These are phyloP conservation scores for Leptinotarsa lineolata DNA, from an alignment of 1,140 invertebrate species.

Conservation along the genomic window DNA sequence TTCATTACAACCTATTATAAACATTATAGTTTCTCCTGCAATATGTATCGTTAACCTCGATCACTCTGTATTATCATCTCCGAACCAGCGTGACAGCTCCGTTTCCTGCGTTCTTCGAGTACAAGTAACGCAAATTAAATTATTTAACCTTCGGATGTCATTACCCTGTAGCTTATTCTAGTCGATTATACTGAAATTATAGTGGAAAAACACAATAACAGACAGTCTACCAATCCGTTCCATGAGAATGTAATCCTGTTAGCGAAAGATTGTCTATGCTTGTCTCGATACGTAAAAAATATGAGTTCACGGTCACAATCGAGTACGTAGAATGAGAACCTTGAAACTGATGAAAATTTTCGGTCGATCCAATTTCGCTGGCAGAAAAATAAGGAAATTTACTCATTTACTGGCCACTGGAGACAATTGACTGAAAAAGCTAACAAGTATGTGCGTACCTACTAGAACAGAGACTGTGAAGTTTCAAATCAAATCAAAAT, in stretches of 20 bases:
- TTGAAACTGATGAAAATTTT: neutral
- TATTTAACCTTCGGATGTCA: neutral
- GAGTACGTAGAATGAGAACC: neutral
- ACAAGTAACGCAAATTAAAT: constrained; percentile 1
- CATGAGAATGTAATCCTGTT: constrained; percentile 6
- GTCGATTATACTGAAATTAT: constrained; percentile 6
- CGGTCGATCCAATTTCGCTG: neutral
- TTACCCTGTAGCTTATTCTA: neutral
- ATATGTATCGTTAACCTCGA: no score
- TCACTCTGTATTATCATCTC: no score
- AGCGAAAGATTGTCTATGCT: constrained; percentile 1
- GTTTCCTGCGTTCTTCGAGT: neutral
- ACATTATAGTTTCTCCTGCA: no score
- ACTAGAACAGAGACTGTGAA: no score
- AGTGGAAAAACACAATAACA: constrained; percentile 2
- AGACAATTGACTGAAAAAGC: no score
- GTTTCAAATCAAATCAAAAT: no score
- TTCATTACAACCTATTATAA: no score
- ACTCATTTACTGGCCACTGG: no score
- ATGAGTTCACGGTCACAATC: neutral
- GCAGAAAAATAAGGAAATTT: neutral
- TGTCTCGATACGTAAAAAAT: neutral
- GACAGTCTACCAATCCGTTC: neutral
- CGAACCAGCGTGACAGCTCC: no score
- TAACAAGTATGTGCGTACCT: no score